Evolutionary conservation across 2,797 vertebrate species (phyloP), one percentile per base, ranked within the genome.

Genomic region (Sebastes dallii): DNA sequence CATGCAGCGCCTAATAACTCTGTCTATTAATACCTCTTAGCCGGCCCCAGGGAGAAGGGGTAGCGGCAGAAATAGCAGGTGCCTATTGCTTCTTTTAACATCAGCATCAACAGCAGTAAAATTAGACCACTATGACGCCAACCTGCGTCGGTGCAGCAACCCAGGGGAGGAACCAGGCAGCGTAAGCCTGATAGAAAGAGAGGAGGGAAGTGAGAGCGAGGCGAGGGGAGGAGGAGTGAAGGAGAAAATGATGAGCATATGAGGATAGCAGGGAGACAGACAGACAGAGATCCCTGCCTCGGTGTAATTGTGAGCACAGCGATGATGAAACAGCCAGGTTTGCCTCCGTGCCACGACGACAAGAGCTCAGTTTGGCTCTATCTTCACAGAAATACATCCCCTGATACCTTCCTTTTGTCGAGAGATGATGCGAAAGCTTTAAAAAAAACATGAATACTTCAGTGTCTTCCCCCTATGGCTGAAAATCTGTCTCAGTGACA

Each of bases 111-210:
- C 95, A 84, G 78, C 92, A 96, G 97, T 97, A 99, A 98, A 99
- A 97, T 98, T 99, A 98, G 98, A 97, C 95, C 92, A 83, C 95
- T 85, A 93, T 99, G 98, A 99, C 97, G 97, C 94, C 95, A 94
- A 95, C 95, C 95, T 97, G 95, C 97, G 97, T 98, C 96, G 96
- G 91, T 95, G 84, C 93, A 92, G 94, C 96, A 95, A 95, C 97
- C 97, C 97, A 96, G 95, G 97, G 97, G 97, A 95, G 92, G 92
- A 94, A 93, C 87, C 89, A 94, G 88, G 77, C 92, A 91, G 86
- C 29, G 77, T 89, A 85, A 67, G 89, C 84, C 83, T 84, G 89
- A 82, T 79, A 82, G 80, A 87, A 80, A 75, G 69, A 86, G 84
- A 88, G 66, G 61, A 78, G 76, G 71, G 77, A 73, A 80, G 64